Percentiles rank a stretch among this genome's conserved stretches.
Conservation (phyloP, 1,140 invertebrate genomes). For the Rhopalosiphum padi region DNA sequence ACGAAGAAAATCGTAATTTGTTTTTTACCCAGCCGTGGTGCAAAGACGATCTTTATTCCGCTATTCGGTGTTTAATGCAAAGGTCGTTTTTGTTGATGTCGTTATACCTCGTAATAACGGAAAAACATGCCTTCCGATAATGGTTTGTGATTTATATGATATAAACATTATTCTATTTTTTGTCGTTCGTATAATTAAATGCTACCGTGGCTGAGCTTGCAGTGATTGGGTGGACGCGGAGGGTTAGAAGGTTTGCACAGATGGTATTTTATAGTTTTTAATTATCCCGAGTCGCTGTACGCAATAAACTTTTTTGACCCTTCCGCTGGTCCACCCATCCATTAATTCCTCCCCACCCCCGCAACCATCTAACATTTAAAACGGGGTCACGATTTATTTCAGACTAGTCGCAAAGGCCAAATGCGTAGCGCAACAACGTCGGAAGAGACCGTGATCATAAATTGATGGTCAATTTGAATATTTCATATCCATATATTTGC, state of each 20-base stretch:
- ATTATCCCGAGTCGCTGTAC: conserved; percentile 15
- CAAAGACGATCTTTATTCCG: background rate
- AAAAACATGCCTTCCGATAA: background rate
- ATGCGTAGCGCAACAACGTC: background rate
- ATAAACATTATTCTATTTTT: background rate
- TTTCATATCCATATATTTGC: background rate
- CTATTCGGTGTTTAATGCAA: background rate
- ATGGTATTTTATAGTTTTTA: conserved; percentile 47
- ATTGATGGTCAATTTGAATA: conserved; percentile 31
- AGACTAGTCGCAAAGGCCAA: background rate
- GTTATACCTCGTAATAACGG: background rate
- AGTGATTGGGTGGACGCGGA: background rate
- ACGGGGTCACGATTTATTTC: background rate
- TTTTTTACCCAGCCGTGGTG: background rate
- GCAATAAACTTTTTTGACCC: conserved; percentile 22
- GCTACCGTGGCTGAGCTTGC: background rate
- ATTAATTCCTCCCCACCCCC: background rate
- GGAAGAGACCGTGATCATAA: background rate
- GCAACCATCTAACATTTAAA: background rate
- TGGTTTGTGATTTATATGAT: background rate
- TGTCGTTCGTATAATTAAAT: conserved; percentile 9
- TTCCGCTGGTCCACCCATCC: background rate
- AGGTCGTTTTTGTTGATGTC: background rate
- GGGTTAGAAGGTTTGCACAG: background rate
- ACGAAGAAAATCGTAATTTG: background rate